phyloP scores from a whole-genome alignment of 2,888 invertebrate species.

The Drosophila diplacantha region DNA sequence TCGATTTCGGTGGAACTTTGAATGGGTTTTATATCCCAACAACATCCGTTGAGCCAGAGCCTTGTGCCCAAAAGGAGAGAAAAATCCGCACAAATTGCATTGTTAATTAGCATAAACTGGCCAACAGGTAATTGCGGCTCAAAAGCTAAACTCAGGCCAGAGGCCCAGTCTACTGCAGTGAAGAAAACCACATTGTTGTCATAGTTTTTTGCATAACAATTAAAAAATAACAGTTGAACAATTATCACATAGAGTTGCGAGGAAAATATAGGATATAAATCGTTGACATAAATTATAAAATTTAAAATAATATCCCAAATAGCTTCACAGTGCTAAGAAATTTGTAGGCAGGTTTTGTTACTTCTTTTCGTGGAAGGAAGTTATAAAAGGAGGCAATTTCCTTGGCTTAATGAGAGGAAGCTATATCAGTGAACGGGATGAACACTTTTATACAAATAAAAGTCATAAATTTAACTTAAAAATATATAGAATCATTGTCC shows the following conservation, averaged over 20 bases:
- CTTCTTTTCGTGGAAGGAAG: not conserved
- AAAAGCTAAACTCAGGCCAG: slow-evolving; percentile 26
- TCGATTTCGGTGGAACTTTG: slow-evolving; percentile 39
- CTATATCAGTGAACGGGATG: not conserved
- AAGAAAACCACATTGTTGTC: slow-evolving; percentile 4
- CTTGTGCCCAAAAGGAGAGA: slow-evolving; percentile 50
- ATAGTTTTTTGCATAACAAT: not conserved
- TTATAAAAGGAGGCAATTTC: not conserved
- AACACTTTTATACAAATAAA: too few species aligned
- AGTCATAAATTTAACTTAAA: accelerated
- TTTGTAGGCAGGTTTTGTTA: not conserved
- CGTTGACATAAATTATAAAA: too few species aligned
- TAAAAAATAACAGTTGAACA: not conserved
- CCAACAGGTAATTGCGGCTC: slow-evolving; percentile 50
- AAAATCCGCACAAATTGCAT: slow-evolving; percentile 49
- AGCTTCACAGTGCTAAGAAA: not conserved
- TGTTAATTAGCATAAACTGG: slow-evolving; percentile 62
- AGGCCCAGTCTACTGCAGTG: slow-evolving; percentile 22
- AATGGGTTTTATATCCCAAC: slow-evolving; percentile 33
- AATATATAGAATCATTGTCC: not conserved
- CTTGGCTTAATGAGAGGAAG: not conserved
- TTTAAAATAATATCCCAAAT: not conserved
- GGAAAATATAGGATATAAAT: not conserved
- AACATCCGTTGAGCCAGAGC: slow-evolving; percentile 50
- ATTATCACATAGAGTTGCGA: not conserved